These are phyloP conservation scores for Ochropacha duplaris DNA, from an alignment of 2,888 invertebrate species.

Conservation along the genomic window DNA sequence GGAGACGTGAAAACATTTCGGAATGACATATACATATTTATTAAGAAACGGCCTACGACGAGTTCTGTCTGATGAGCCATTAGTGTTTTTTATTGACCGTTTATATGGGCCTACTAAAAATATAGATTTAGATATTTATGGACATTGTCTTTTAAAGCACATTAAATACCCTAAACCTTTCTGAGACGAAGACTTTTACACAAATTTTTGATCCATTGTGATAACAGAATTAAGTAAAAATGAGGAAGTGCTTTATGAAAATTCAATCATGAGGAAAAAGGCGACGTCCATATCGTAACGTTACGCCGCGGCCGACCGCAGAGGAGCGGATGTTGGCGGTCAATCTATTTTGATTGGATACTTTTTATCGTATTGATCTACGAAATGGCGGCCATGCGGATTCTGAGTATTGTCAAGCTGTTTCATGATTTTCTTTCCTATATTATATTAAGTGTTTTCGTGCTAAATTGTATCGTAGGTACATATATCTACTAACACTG, in stretches of 20 bases:
- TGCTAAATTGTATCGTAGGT: no score
- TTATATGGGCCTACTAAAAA: neutral
- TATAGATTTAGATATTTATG: neutral
- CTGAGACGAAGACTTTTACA: neutral
- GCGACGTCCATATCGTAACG: neutral
- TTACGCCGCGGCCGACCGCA: constrained; percentile 9
- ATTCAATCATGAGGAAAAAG: constrained; percentile 14
- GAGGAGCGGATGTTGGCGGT: constrained; percentile 18
- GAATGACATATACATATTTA: constrained; percentile 42
- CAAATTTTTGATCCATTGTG: neutral
- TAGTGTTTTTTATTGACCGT: neutral
- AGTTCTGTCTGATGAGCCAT: constrained; percentile 2
- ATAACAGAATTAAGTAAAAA: constrained; percentile 1
- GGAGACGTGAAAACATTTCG: constrained; percentile 41
- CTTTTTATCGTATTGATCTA: constrained; percentile 24
- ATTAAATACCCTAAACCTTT: neutral
- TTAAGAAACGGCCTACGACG: constrained; percentile 35
- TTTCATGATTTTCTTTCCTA: no score
- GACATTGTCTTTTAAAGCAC: neutral
- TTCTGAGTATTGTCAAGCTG: neutral
- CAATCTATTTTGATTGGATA: constrained; percentile 24
- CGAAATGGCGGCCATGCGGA: constrained; percentile 19
- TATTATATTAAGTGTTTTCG: no score
- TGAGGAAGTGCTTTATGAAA: constrained; percentile 15
- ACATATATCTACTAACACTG: no score